Percentiles rank a stretch among this genome's conserved stretches.
phyloP scores from a whole-genome alignment of 2,113 vertebrate species.

The Paramisgurnus dabryanus region DNA sequence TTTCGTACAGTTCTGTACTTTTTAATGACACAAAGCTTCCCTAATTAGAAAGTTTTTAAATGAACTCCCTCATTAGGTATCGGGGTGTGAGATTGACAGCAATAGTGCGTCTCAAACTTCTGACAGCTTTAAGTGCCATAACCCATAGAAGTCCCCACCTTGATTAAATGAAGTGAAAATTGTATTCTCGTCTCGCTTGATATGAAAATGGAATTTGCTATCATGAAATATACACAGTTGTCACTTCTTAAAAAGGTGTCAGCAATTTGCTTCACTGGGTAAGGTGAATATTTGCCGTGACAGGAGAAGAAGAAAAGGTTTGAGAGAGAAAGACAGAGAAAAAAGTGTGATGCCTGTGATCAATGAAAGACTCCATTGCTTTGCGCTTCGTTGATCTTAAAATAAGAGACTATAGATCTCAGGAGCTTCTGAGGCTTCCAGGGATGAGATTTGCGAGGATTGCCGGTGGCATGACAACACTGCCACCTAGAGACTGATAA shows the following conservation, averaged over 20 bases:
- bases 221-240: slow-evolving; percentile 94
- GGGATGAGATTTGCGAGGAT: slow-evolving; percentile 55
- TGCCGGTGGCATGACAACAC: slow-evolving; percentile 72
- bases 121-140: slow-evolving; percentile 77
- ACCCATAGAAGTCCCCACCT: slow-evolving; percentile 83
- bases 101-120: slow-evolving; percentile 75
- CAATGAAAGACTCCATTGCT: slow-evolving; percentile 93
- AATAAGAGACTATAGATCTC: slow-evolving; percentile 91
- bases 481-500: slow-evolving; percentile 84
- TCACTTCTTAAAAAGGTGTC: slow-evolving; percentile 96
- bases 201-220: slow-evolving; percentile 95
- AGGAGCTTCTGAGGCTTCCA: slow-evolving; percentile 80
- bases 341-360: slow-evolving; percentile 93
- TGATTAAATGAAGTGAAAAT: slow-evolving; percentile 97
- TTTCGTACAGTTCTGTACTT: slow-evolving; percentile 42
- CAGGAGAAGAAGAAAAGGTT: slow-evolving; percentile 69
- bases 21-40: slow-evolving; percentile 46
- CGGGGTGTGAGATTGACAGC: slow-evolving; percentile 57
- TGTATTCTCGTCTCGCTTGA: slow-evolving; percentile 94
- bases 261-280: slow-evolving; percentile 90
- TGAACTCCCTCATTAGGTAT: slow-evolving; percentile 45
- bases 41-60: slow-evolving; percentile 56
- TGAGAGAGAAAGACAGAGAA: slow-evolving; percentile 59
- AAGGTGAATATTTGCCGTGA: slow-evolving; percentile 91
- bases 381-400: slow-evolving; percentile 91